A percentile compares a stretch with the other conserved stretches of the same genome.
Conservation (phyloP, 2,797 vertebrate genomes). For the Tangara arthus region DNA sequence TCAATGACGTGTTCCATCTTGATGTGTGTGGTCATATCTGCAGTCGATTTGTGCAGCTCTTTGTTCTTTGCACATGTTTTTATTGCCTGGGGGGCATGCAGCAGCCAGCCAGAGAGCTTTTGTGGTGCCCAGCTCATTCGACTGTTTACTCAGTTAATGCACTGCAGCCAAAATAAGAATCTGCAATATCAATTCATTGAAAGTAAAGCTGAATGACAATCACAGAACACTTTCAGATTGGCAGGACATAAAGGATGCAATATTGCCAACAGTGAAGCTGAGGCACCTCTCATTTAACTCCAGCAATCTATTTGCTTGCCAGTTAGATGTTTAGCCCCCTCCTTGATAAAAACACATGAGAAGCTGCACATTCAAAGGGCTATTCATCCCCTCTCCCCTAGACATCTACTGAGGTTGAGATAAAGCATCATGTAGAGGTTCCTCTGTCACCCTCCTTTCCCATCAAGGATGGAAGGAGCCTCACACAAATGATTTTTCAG, state of each 20-base stretch:
- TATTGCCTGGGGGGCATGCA: slow-evolving; percentile 71
- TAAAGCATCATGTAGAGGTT: neutral
- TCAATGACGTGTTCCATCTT: slow-evolving; percentile 66
- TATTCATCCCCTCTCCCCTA: neutral
- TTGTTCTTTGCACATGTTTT: slow-evolving; percentile 74
- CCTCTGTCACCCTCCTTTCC: neutral
- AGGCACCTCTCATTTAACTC: neutral
- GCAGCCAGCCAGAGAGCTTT: slow-evolving; percentile 47
- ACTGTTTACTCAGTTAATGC: slow-evolving; percentile 39
- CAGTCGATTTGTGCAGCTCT: slow-evolving; percentile 72
- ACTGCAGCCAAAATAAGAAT: slow-evolving; percentile 43
- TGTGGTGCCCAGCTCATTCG: slow-evolving; percentile 20
- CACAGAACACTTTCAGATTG: neutral
- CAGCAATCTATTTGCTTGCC: neutral
- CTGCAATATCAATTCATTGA: slow-evolving; percentile 26
- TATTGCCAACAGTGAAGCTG: neutral
- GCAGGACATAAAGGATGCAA: neutral
- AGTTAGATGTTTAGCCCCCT: neutral
- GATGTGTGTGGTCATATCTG: slow-evolving; percentile 71
- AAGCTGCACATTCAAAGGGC: neutral
- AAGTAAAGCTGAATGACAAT: neutral
- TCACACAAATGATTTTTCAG: neutral
- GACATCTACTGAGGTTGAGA: neutral
- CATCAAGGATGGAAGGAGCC: neutral
- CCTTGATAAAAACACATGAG: neutral